Evolutionary conservation across 2,888 invertebrate genomes (phyloP), one percentile per base, ranked within the genome.

Genomic region (Alviniconcha strummeri): DNA sequence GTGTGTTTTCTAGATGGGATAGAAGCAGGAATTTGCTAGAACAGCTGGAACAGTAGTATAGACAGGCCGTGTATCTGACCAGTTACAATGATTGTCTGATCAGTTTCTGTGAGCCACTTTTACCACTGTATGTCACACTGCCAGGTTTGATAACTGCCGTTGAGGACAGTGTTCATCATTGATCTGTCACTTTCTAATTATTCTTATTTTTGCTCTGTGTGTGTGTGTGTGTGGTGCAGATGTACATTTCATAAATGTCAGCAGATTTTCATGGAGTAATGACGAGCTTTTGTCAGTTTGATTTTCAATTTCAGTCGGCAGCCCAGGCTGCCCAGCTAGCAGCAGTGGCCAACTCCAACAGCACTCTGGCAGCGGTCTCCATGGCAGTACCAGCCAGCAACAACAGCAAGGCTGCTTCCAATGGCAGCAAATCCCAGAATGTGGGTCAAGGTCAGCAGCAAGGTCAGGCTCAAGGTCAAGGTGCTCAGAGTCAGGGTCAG

Each of bases 281-380:
- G 64, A 11, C 17, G 64, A 17, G 11, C 64, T 64, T 11, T 15
- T 15, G 64, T 17, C 11, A 64, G 64, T 64, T 64, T 64, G 64
- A 4, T 17, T 64, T 64, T 64, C 64, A 64, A 7, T 17, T 15
- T 17, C 69, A 77, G 57, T 67, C 69, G 52, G 56, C 67, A 17
- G 15, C 13, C 1, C 84, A 85, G 81, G 82, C 84, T 15, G 87
- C 88, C 15, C 87, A 87, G 80, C 87, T 89, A 87, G 86, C 87
- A n/a, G 84, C 87, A 17, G 87, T 85, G 11, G 86, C 86, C 67
- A 86, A 85, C 13, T 82, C 81, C 71, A 86, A 83, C 77, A 84
- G 82, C 52, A 84, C 81, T 60, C 81, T 76, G 55, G 84, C 85
- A 71, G 86, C 86, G 75, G 78, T 86, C 13, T 86, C 88, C 19